These are phyloP conservation scores for Protophormia terraenovae DNA, from an alignment of 2,888 invertebrate genomes.

Conservation along the genomic window DNA sequence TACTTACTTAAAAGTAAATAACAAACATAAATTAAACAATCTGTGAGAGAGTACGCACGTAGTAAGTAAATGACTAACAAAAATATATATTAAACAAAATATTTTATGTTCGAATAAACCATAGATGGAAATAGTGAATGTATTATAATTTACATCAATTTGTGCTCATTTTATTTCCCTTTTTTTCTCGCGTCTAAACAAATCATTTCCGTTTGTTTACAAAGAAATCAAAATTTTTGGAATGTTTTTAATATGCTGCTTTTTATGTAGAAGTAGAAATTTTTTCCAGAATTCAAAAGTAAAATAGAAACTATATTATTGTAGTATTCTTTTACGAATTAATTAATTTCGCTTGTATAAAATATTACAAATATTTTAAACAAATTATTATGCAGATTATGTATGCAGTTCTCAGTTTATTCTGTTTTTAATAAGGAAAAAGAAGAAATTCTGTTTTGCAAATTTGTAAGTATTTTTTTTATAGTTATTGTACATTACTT, in stretches of 20 bases:
- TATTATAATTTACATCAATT: slow-evolving; percentile 8
- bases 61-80: neutral
- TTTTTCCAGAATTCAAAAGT: neutral
- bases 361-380: neutral
- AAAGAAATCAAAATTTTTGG: neutral
- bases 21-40: neutral
- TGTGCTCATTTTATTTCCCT: slow-evolving; percentile 5
- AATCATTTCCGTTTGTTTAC: neutral
- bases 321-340: too few relatives aligned
- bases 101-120: neutral
- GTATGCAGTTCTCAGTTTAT: neutral
- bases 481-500: neutral
- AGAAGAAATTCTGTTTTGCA: neutral
- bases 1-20: neutral
- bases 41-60: too few relatives aligned
- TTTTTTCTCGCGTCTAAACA: neutral
- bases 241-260: neutral
- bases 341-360: neutral
- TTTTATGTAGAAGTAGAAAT: neutral
- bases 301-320: neutral
- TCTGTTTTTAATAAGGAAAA: neutral
- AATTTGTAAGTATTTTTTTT: neutral
- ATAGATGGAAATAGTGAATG: neutral
- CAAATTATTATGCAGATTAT: neutral
- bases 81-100: neutral